Conservation (phyloP, 2,113 vertebrate genomes). For the Anhinga anhinga region DNA sequence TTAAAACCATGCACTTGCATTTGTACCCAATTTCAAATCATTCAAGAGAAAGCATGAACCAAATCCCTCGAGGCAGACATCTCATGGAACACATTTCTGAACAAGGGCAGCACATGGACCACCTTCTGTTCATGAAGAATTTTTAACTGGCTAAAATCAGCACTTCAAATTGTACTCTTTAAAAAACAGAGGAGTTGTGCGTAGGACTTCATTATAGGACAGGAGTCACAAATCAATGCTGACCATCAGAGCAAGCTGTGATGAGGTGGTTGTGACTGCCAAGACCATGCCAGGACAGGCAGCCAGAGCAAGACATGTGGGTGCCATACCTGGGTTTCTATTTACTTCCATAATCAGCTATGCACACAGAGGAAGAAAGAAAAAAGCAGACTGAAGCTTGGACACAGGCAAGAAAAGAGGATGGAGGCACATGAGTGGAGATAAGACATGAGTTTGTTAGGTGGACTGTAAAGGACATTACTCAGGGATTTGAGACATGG, state of each 20-base stretch:
- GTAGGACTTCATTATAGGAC: not conserved
- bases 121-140: not conserved
- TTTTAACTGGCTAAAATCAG: not conserved
- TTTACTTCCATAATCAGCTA: not conserved
- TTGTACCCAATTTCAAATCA: not conserved
- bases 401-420: not conserved
- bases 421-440: not conserved
- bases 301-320: not conserved
- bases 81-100: not conserved
- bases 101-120: not conserved
- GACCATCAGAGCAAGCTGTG: not conserved
- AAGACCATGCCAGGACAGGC: accelerated
- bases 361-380: not conserved
- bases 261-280: not conserved
- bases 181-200: not conserved
- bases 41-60: not conserved
- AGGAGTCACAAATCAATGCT: not conserved
- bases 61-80: not conserved
- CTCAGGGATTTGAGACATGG: not conserved
- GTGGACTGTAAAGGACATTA: not conserved
- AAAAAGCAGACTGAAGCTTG: not conserved
- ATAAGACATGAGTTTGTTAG: not conserved
- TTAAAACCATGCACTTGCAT: not conserved
- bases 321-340: not conserved
- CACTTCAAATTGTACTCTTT: not conserved